These are phyloP conservation scores for Lepidurus arcticus DNA, from an alignment of 1,140 invertebrate genomes.

Conservation along the genomic window DNA sequence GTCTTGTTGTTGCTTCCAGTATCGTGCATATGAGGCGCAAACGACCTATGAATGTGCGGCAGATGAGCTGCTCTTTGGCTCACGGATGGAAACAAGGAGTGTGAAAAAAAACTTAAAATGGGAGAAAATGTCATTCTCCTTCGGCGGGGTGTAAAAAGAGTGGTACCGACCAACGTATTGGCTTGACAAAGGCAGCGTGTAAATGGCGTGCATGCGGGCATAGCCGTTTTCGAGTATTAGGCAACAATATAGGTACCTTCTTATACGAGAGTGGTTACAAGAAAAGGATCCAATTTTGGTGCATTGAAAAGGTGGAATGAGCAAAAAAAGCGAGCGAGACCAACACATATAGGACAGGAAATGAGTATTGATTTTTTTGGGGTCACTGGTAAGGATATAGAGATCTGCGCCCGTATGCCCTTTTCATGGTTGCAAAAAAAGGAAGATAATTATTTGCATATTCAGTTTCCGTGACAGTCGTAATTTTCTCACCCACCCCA, in stretches of 20 bases:
- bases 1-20: too few species aligned
- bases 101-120: too few species aligned
- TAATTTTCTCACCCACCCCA: conserved; percentile 5
- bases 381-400: not conserved
- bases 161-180: not conserved
- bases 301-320: conserved; percentile 5
- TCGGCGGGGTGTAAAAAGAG: not conserved
- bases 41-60: too few species aligned
- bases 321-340: not conserved
- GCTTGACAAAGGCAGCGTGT: not conserved
- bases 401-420: not conserved
- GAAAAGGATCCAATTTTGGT: conserved; percentile 7
- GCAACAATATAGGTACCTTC: not conserved
- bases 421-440: not conserved
- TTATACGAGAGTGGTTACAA: not conserved
- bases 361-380: not conserved
- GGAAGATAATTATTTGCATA: not conserved
- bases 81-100: too few species aligned
- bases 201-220: not conserved
- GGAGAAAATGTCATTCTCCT: not conserved
- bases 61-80: too few species aligned
- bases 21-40: too few species aligned
- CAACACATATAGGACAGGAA: conserved; percentile 8
- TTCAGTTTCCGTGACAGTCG: not conserved
- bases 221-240: not conserved